Evolutionary conservation across 2,888 invertebrate species (phyloP).

Genomic region (Drosophila subquinaria): DNA sequence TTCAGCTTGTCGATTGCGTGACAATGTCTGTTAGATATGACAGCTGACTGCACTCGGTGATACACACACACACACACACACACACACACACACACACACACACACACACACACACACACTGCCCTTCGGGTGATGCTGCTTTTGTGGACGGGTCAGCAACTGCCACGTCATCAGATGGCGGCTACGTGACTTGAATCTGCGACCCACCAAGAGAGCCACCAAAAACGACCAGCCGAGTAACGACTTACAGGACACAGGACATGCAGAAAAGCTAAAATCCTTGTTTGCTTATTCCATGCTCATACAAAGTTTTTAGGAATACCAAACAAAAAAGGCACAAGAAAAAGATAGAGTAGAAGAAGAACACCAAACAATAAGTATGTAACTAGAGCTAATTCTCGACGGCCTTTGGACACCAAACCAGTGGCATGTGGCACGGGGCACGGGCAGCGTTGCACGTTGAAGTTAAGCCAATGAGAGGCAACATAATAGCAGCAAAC

Average conservation of each 20-base stretch:
- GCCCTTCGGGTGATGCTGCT: constrained; percentile 13
- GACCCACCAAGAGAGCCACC: constrained; percentile 3
- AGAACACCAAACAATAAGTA: constrained; percentile 11
- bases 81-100: constrained; percentile 7
- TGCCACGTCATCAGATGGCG: constrained; percentile 21
- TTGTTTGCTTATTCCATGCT: constrained; percentile 26
- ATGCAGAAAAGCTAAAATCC: constrained; percentile 11
- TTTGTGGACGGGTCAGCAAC: constrained; percentile 33
- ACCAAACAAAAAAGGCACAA: not conserved
- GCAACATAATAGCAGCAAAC: constrained; percentile 15
- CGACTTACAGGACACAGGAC: not conserved
- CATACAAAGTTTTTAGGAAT: constrained; percentile 9
- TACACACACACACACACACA: constrained; percentile 6
- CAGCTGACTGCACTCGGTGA: constrained; percentile 57
- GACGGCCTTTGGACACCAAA: constrained; percentile 14
- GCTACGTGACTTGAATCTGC: constrained; percentile 47
- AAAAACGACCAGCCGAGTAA: not conserved
- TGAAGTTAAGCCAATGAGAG: constrained; percentile 15
- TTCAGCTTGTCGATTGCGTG: constrained; percentile 56
- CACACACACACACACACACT: constrained; percentile 1
- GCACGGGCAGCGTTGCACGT: constrained; percentile 2
- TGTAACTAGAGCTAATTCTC: constrained; percentile 29
- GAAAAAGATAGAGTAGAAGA: not conserved
- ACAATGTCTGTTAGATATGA: constrained; percentile 61
- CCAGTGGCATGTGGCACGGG: not conserved